phyloP scores from a whole-genome alignment of 2,888 invertebrate species.

The Epinotia nisella region DNA sequence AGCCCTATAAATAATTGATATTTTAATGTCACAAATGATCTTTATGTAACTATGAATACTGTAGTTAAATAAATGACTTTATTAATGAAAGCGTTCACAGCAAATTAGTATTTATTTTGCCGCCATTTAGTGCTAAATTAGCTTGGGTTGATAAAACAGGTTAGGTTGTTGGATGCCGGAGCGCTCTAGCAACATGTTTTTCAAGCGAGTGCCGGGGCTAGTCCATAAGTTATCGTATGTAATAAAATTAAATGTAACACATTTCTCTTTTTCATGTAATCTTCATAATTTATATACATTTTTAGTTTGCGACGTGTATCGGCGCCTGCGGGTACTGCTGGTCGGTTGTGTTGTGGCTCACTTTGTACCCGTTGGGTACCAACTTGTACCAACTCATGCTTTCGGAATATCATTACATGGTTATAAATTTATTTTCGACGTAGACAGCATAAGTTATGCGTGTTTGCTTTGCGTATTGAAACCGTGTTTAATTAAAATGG shows the following conservation, averaged over 20 bases:
- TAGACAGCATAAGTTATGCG: conserved; percentile 55
- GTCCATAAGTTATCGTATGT: conserved; percentile 82
- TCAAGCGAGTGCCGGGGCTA: conserved; percentile 78
- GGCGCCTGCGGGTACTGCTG: conserved; percentile 68
- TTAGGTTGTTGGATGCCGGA: conserved; percentile 51
- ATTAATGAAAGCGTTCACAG: conserved; percentile 46
- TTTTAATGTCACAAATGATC: conserved; percentile 84
- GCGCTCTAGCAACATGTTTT: conserved; percentile 69
- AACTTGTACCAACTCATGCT: conserved; percentile 50
- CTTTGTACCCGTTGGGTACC: conserved; percentile 52
- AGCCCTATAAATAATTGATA: conserved; percentile 83
- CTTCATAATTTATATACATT: conserved; percentile 84
- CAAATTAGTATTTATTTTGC: conserved; percentile 49
- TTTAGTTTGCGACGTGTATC: conserved; percentile 79
- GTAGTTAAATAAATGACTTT: conserved; percentile 57
- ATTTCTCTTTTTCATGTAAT: conserved; percentile 84
- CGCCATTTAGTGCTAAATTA: conserved; percentile 42
- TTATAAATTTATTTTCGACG: conserved; percentile 59
- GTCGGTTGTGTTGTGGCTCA: conserved; percentile 47
- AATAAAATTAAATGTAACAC: conserved; percentile 85
- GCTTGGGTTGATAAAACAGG: conserved; percentile 5
- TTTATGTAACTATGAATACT: conserved; percentile 76
- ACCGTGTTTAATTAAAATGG: conserved; percentile 46
- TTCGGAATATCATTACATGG: conserved; percentile 61
- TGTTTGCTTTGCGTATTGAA: conserved; percentile 54